These are phyloP conservation scores for Dasysyrphus albostriatus DNA, from an alignment of 2,888 invertebrate genomes.

Conservation along the genomic window DNA sequence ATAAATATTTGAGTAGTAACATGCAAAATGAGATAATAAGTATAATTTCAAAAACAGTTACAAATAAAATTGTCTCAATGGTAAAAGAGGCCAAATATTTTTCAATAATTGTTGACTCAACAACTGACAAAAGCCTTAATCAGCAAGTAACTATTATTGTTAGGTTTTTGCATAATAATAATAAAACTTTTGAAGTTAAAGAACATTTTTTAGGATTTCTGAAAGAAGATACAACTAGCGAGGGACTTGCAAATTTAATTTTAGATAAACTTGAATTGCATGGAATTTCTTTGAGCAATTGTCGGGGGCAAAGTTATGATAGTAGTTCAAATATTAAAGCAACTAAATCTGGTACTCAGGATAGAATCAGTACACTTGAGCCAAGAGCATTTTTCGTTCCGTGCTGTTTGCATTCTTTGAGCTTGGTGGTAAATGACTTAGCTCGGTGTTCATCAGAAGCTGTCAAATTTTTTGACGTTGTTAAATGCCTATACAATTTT, in stretches of 20 bases:
- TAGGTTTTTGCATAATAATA: neutral
- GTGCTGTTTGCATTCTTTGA: slow-evolving; percentile 32
- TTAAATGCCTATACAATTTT: slow-evolving; percentile 12
- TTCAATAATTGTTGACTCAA: slow-evolving; percentile 56
- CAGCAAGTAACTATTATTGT: neutral
- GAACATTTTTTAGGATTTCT: neutral
- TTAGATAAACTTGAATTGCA: neutral
- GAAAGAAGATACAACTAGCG: neutral
- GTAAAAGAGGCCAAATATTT: slow-evolving; percentile 53
- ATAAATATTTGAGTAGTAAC: slow-evolving; percentile 42
- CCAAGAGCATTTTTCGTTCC: neutral
- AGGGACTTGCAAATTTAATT: neutral
- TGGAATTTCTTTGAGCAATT: neutral
- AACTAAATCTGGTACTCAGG: neutral
- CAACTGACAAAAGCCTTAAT: slow-evolving; percentile 37
- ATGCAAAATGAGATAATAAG: slow-evolving; percentile 34
- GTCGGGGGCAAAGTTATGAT: neutral
- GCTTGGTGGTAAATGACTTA: slow-evolving; percentile 48
- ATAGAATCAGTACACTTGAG: neutral
- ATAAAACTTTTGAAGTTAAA: neutral
- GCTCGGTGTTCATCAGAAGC: slow-evolving; percentile 39
- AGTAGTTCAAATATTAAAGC: neutral
- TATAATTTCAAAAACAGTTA: slow-evolving; percentile 34
- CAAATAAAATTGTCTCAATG: slow-evolving; percentile 48
- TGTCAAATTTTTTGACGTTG: slow-evolving; percentile 43